Evolutionary conservation across 2,888 invertebrate genomes (phyloP).

Genomic region (Desoria tigrina): DNA sequence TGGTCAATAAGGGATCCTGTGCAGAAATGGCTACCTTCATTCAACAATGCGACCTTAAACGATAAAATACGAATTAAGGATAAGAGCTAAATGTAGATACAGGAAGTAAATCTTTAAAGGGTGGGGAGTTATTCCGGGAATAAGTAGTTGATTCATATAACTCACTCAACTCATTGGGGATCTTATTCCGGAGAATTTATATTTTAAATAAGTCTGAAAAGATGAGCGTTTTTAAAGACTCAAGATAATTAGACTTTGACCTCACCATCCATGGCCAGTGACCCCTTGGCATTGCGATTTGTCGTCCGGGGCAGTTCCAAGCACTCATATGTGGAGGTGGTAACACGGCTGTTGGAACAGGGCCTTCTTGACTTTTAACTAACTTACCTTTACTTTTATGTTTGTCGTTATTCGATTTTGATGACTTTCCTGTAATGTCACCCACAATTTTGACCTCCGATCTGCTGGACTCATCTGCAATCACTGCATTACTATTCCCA

Average conservation of each 20-base stretch:
- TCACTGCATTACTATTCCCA: too few relatives aligned
- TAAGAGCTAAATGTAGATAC: neutral
- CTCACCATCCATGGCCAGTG: constrained; percentile 45
- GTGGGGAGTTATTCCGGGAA: constrained; percentile 3
- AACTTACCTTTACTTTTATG: too few relatives aligned
- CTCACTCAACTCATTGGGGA: too few relatives aligned
- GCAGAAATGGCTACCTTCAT: constrained; percentile 37
- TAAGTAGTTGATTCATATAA: too few relatives aligned
- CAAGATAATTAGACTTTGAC: too few relatives aligned
- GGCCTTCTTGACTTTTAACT: neutral
- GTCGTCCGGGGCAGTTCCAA: constrained; percentile 26
- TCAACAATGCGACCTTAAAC: constrained; percentile 33
- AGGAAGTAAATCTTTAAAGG: neutral
- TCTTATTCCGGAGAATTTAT: too few relatives aligned
- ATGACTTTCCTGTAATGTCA: too few relatives aligned
- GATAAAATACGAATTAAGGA: constrained; percentile 2
- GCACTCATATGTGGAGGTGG: constrained; percentile 8
- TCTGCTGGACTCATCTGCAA: too few relatives aligned
- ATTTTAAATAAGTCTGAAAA: too few relatives aligned
- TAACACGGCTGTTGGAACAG: neutral
- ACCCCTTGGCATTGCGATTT: constrained; percentile 36
- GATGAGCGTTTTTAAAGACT: too few relatives aligned
- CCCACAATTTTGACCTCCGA: too few relatives aligned
- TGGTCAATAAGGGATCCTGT: constrained; percentile 35
- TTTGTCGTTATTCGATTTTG: too few relatives aligned